Evolutionary conservation across 2,113 vertebrate genomes (phyloP), one percentile per base, ranked within the genome.

Genomic region (Psophia crepitans): DNA sequence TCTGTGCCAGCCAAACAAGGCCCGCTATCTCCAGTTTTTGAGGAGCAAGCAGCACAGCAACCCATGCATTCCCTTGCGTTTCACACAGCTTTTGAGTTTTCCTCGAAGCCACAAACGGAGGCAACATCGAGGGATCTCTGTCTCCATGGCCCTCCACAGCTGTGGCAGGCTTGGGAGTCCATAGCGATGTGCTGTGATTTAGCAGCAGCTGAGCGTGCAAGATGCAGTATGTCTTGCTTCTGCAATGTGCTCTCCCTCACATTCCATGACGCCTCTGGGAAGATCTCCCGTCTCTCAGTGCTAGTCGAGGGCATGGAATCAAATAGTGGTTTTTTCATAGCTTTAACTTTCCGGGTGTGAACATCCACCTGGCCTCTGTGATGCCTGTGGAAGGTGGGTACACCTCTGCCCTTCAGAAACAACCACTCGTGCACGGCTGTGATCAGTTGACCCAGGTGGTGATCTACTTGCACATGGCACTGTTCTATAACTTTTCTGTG

Each of bases 391-490:
- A 63, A 76, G 51, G 37, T 1, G 9, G 10, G 16, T 46, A 30
- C 3, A 10, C 13, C 30, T 51, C 24, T 53, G 30, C 51, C 63
- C 1, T 39, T 71, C 57, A 58, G 37, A 75, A 78, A 35, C 4
- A 3, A 39, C n/a, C n/a, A n/a, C 39, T 68, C 32, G 41, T 2
- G 1, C 19, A 24, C 0, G 1, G 24, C 4, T 64, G n/a, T 68
- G 60, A 61, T n/a, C 57, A 39, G 12, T 3, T 53, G 44, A 28
- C 16, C 24, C 0, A 2, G 19, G 22, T 49, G 24, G 28, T 26
- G 28, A 76, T 44, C 26, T 43, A 24, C 17, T 27, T 43, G 17
- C 22, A 41, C 16, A 8, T 14, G 11, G 17, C 43, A 68, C 8
- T 63, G 71, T 14, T 54, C 32, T n/a, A 3, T 37, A 33, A 21